phyloP scores from a whole-genome alignment of 2,888 invertebrate species.

The Cosmorhoe ocellata region DNA sequence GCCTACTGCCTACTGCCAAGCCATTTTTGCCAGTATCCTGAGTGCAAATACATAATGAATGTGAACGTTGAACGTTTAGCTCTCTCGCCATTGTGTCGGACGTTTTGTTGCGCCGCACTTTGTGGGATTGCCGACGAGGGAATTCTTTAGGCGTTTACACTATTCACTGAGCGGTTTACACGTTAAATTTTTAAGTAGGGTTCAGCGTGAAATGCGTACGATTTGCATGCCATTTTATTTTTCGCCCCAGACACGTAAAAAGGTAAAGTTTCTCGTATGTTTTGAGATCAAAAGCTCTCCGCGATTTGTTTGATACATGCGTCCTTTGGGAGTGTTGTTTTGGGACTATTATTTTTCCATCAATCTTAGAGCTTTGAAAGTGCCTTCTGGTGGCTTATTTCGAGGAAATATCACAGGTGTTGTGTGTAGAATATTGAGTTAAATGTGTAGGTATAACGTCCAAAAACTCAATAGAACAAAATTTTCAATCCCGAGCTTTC shows the following conservation, averaged over 20 bases:
- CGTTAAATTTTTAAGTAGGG: slow-evolving; percentile 39
- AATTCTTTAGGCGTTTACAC: slow-evolving; percentile 54
- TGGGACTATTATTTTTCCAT: slow-evolving; percentile 27
- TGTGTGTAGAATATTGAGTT: slow-evolving; percentile 10
- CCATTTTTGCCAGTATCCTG: slow-evolving; percentile 71
- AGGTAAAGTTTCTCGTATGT: slow-evolving; percentile 19
- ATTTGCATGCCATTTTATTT: slow-evolving; percentile 34
- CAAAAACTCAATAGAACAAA: slow-evolving; percentile 1
- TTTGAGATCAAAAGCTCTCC: slow-evolving; percentile 19
- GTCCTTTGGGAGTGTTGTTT: slow-evolving; percentile 25
- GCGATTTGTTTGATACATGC: slow-evolving; percentile 22
- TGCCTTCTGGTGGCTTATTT: slow-evolving; percentile 12
- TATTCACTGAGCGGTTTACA: slow-evolving; percentile 42
- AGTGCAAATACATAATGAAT: slow-evolving; percentile 79
- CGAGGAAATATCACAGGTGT: slow-evolving; percentile 14
- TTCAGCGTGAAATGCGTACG: slow-evolving; percentile 30
- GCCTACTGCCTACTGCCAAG: slow-evolving; percentile 56
- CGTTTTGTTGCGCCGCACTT: slow-evolving; percentile 52
- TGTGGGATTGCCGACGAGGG: slow-evolving; percentile 52
- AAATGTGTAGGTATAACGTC: slow-evolving; percentile 7
- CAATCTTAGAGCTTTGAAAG: slow-evolving; percentile 19
- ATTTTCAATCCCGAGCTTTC: slow-evolving; percentile 4
- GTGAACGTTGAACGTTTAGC: slow-evolving; percentile 62
- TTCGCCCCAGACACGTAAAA: slow-evolving; percentile 24
- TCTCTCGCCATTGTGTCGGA: slow-evolving; percentile 57